phyloP scores from a whole-genome alignment of 2,113 vertebrate species.

The Lophochroa leadbeateri region DNA sequence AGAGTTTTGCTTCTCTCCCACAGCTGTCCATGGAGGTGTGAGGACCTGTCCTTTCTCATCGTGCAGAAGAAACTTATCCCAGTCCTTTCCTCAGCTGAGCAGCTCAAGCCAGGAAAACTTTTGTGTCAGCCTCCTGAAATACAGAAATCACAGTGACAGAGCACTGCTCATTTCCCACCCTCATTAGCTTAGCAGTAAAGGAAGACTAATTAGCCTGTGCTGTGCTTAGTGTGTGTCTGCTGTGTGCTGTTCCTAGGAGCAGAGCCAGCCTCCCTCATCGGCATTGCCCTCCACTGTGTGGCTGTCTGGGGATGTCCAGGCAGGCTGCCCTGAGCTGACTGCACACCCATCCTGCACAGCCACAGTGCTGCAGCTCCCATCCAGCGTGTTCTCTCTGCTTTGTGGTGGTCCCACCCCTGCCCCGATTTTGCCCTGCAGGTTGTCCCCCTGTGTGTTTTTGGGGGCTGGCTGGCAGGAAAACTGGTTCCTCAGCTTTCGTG shows the following conservation, averaged over 20 bases:
- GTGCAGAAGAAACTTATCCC: neutral
- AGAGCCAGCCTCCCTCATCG: neutral
- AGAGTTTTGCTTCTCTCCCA: neutral
- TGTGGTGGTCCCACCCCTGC: neutral
- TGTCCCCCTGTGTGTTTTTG: fast-evolving
- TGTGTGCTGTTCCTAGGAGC: neutral
- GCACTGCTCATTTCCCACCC: neutral
- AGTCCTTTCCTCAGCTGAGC: neutral
- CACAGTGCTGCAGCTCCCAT: neutral
- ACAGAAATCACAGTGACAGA: neutral
- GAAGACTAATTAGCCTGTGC: constrained; percentile 22
- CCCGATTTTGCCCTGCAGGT: fast-evolving
- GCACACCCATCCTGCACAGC: neutral
- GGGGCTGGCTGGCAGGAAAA: neutral
- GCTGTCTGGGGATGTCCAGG: neutral
- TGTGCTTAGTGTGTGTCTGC: neutral
- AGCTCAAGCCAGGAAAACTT: neutral
- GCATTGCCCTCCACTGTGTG: fast-evolving
- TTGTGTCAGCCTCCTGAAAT: fast-evolving
- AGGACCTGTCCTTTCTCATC: neutral
- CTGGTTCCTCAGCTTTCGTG: neutral
- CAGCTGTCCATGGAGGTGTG: fast-evolving
- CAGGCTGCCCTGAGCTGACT: neutral
- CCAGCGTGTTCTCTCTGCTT: fast-evolving
- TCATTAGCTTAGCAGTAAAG: constrained; percentile 10